These are phyloP conservation scores for Onychomys leucogaster DNA, from an alignment of 2,797 vertebrate genomes.

Conservation along the genomic window DNA sequence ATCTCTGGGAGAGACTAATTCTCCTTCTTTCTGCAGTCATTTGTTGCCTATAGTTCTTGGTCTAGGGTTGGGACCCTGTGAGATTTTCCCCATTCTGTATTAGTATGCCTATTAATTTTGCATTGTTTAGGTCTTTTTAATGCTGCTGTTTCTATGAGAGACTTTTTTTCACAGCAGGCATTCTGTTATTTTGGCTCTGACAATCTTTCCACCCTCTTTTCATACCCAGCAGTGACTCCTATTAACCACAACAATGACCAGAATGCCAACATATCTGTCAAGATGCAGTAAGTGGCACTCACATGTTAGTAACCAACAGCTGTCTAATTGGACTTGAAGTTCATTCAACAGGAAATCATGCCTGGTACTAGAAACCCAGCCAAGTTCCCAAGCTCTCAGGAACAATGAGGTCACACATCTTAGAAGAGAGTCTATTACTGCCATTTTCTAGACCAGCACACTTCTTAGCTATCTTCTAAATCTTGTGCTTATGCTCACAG, in stretches of 20 bases:
- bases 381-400: background rate
- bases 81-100: background rate
- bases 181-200: background rate
- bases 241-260: background rate
- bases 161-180: background rate
- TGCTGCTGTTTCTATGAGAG: background rate
- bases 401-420: background rate
- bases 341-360: background rate
- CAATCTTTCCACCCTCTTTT: background rate
- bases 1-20: too few species aligned
- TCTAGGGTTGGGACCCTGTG: background rate
- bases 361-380: background rate
- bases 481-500: background rate
- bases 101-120: background rate
- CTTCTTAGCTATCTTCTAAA: too few species aligned
- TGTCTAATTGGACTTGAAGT: background rate
- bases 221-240: background rate
- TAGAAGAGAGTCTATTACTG: background rate
- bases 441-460: background rate
- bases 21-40: background rate
- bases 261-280: background rate
- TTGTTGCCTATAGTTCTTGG: background rate
- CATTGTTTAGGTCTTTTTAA: background rate
- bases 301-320: background rate
- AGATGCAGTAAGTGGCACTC: background rate